A percentile compares a stretch with the other conserved stretches of the same genome.
Evolutionary conservation across 1,140 invertebrate genomes (phyloP).

Genomic region (Phthorimaea operculella): DNA sequence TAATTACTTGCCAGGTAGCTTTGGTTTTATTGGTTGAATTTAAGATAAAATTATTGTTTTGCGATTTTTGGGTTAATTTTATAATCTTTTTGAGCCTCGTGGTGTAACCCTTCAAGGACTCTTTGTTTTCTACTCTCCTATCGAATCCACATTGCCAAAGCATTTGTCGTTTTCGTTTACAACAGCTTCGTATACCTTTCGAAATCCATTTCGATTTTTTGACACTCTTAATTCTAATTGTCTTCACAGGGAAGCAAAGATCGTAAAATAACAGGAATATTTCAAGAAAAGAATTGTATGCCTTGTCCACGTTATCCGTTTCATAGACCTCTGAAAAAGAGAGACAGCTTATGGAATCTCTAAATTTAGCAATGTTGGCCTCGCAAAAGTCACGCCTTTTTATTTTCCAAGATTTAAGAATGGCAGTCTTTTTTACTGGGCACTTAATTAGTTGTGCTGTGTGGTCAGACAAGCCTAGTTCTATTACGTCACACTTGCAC

Average conservation of each 20-base stretch:
- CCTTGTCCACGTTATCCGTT: not conserved
- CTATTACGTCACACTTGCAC: conserved; percentile 9
- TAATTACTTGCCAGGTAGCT: conserved; percentile 9
- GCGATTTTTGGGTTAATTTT: not conserved
- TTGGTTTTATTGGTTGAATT: not conserved
- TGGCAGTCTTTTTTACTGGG: conserved; percentile 6
- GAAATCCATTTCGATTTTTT: conserved; percentile 7
- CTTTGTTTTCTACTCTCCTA: not conserved
- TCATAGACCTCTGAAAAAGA: conserved; percentile 3
- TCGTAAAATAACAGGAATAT: conserved; percentile 1
- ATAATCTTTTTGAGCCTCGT: conserved; percentile 4
- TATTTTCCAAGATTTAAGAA: conserved; percentile 7
- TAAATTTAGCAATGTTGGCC: conserved; percentile 9
- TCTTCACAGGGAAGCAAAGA: conserved; percentile 7
- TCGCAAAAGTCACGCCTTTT: conserved; percentile 4
- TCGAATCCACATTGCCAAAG: not conserved
- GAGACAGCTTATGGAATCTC: not conserved
- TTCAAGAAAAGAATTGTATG: not conserved
- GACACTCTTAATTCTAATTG: not conserved
- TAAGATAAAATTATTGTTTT: conserved; percentile 6
- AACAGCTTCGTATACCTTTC: not conserved
- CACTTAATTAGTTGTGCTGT: conserved; percentile 15
- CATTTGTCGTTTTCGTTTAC: conserved; percentile 3
- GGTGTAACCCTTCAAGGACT: not conserved
- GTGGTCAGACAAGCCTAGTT: conserved; percentile 20